phyloP scores from a whole-genome alignment of 2,888 invertebrate species.

The Ornithoptera alexandrae region DNA sequence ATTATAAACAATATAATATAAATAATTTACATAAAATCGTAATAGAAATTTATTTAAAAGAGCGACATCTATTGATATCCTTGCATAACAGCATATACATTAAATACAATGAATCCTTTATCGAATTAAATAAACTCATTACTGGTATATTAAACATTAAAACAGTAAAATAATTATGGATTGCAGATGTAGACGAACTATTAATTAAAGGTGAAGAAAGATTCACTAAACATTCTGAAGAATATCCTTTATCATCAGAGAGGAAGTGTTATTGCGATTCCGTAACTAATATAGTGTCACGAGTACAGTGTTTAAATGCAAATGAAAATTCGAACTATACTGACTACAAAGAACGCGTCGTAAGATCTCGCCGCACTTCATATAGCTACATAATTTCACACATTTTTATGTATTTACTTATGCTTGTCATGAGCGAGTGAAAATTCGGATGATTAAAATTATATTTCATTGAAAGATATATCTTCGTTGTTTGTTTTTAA shows the following conservation, averaged over 20 bases:
- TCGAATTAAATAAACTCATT: no score
- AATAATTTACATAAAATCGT: no score
- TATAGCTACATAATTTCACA: constrained; percentile 11
- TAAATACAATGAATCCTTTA: no score
- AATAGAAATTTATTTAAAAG: no score
- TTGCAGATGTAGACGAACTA: constrained; percentile 13
- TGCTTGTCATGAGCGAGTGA: constrained; percentile 16
- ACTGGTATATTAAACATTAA: neutral
- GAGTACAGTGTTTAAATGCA: neutral
- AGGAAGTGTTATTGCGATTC: constrained; percentile 10
- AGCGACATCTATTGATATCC: no score
- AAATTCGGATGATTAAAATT: neutral
- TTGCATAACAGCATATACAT: no score
- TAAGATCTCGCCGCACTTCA: constrained; percentile 7
- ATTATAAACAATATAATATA: no score
- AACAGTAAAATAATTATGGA: neutral
- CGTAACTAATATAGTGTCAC: constrained; percentile 1
- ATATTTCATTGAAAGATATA: neutral
- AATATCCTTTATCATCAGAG: neutral
- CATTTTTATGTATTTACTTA: constrained; percentile 20
- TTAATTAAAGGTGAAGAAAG: neutral
- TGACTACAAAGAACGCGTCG: constrained; percentile 13
- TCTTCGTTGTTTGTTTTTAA: no score
- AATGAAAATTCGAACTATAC: constrained; percentile 4
- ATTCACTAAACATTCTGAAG: neutral